Conservation (phyloP, 2,888 invertebrate species). For the Keiferia lycopersicella region DNA sequence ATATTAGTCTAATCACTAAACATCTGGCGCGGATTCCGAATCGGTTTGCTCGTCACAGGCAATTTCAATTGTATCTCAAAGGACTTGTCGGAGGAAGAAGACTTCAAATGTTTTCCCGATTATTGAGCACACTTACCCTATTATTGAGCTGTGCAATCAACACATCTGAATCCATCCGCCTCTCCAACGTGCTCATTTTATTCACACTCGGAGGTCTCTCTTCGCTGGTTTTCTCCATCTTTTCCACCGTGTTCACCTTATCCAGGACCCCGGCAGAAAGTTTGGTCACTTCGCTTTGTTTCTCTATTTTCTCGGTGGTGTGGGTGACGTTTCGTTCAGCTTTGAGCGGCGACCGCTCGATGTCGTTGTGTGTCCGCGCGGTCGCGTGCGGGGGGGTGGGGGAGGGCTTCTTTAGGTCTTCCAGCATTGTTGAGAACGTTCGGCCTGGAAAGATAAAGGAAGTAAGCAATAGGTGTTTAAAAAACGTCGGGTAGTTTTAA, state of each 20-base stretch:
- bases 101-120: too few species aligned
- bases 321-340: constrained; percentile 39
- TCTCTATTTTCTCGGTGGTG: constrained; percentile 38
- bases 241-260: constrained; percentile 49
- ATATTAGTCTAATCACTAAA: too few species aligned
- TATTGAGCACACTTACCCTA: constrained; percentile 62
- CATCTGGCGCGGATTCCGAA: too few species aligned
- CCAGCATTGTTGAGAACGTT: constrained; percentile 67
- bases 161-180: constrained; percentile 60
- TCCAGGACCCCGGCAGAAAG: constrained; percentile 42
- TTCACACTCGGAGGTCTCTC: constrained; percentile 41
- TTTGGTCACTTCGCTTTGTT: constrained; percentile 39
- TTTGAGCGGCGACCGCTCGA: constrained; percentile 47
- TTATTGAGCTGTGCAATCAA: constrained; percentile 72
- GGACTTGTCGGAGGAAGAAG: too few species aligned
- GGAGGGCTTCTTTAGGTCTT: constrained; percentile 69
- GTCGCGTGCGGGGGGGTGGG: constrained; percentile 52
- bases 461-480: neutral
- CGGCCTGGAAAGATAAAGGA: constrained; percentile 51
- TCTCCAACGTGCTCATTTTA: constrained; percentile 55
- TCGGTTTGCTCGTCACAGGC: too few species aligned
- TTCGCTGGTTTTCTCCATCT: constrained; percentile 49
- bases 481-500: too few species aligned
- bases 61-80: too few species aligned
- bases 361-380: constrained; percentile 41